Base-by-base conservation (phyloP, 37 sponge, comb jelly and placozoan genomes). In the Spongilla lacustris region DNA sequence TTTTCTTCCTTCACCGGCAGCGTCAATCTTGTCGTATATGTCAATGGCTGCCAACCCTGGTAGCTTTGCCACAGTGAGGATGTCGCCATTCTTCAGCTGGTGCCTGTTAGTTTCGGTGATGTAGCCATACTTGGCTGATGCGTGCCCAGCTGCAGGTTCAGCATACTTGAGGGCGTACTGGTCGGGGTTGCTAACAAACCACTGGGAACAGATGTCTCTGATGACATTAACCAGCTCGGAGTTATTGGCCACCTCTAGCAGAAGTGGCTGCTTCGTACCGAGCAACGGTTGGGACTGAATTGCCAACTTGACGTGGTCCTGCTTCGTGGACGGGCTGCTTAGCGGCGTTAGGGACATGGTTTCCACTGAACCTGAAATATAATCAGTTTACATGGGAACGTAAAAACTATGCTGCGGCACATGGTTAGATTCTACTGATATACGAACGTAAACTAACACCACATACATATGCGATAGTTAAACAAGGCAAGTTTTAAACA, bases 251-350 rank as follows among this genome's bases (percentile, higher is more conserved):
- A 92, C 92, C 66, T 88, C 86, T 36, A 89, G 80, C 26, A 95
- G 82, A 24, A 95, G 90, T 24, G 96, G 96, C 72, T 92, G 90
- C 30, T 78, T 88, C 74, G 79, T 76, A 0, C 88, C 85, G 21
- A 87, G 81, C 4, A 86, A 49, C 25, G 88, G 88, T 50, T 90
- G 87, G 0, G 94, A 87, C 78, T 95, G 84, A 36, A 95, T 95
- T 76, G 92, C 92, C 22, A 95, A 86, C 67, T 95, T 95, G 29
- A 95, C 93, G 25, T 85, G 73, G 67, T 95, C 94, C 68, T 81
- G 89, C 88, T 85, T 92, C 46, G 46, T 10, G 8, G 46, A 46
- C 46, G 46, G 46, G 46, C 46, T 46, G 8, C 46, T 46, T 46
- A 46, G 8, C 8, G 46, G 4, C 4, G 46, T 46, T 8, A 46